A percentile compares a stretch with the other conserved stretches of the same genome.
phyloP scores from a whole-genome alignment of 2,888 invertebrate genomes.

The Drosophila eohydei region DNA sequence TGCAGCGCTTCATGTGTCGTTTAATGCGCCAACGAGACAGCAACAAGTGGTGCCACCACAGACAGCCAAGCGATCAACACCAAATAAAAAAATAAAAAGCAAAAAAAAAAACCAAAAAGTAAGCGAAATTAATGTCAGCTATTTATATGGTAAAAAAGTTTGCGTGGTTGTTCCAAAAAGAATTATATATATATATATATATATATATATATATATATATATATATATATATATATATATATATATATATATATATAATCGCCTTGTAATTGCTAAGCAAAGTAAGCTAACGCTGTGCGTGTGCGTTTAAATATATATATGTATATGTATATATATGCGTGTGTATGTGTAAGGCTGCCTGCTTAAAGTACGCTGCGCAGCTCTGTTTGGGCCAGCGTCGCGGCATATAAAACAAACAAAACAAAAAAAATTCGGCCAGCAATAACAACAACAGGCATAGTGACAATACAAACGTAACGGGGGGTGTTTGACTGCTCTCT shows the following conservation, averaged over 20 bases:
- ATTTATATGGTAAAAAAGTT: slow-evolving; percentile 18
- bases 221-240: slow-evolving; percentile 19
- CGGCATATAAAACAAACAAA: slow-evolving; percentile 75
- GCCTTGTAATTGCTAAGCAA: slow-evolving; percentile 54
- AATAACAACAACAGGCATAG: slow-evolving; percentile 25
- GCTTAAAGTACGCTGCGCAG: slow-evolving; percentile 65
- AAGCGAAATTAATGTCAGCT: slow-evolving; percentile 43
- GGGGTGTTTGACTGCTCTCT: slow-evolving; percentile 61
- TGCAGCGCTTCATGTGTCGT: slow-evolving; percentile 49
- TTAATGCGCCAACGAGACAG: slow-evolving; percentile 59
- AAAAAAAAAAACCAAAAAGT: slow-evolving; percentile 26
- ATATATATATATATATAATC: slow-evolving; percentile 18
- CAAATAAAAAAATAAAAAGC: slow-evolving; percentile 25
- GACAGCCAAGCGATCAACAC: slow-evolving; percentile 39
- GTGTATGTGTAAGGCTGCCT: slow-evolving; percentile 25
- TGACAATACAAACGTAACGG: slow-evolving; percentile 47
- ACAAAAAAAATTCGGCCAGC: slow-evolving; percentile 67
- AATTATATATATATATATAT: slow-evolving; percentile 19
- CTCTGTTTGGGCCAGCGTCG: slow-evolving; percentile 67
- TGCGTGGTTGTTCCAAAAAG: slow-evolving; percentile 17
- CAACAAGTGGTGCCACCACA: slow-evolving; percentile 72
- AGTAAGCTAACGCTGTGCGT: slow-evolving; percentile 23
- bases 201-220: slow-evolving; percentile 17
- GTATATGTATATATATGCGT: slow-evolving; percentile 9
- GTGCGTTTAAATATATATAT: slow-evolving; percentile 15